These are phyloP conservation scores for Cenopis cana DNA, from an alignment of 2,888 invertebrate species.

Conservation along the genomic window DNA sequence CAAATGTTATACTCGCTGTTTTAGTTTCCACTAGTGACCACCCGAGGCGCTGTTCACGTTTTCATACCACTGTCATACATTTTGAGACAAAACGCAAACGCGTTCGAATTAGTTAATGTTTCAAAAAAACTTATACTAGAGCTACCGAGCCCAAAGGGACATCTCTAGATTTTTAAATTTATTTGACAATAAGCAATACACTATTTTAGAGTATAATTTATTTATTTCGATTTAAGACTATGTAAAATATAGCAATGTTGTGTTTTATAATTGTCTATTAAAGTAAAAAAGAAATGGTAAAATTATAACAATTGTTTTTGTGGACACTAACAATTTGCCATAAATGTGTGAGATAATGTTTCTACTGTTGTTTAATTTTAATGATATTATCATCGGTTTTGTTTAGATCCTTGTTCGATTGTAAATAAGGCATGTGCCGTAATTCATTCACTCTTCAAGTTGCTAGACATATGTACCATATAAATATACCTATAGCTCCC, in stretches of 20 bases:
- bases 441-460: slow-evolving; percentile 62
- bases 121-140: no score
- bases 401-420: slow-evolving; percentile 58
- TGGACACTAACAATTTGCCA: slow-evolving; percentile 78
- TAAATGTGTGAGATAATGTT: slow-evolving; percentile 80
- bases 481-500: slow-evolving; percentile 45
- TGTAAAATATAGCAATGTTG: slow-evolving; percentile 81
- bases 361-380: slow-evolving; percentile 75
- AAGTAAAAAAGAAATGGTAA: slow-evolving; percentile 55
- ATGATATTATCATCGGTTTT: slow-evolving; percentile 60
- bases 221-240: slow-evolving; percentile 83
- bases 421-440: slow-evolving; percentile 70
- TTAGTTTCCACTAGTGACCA: no score
- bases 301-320: slow-evolving; percentile 70
- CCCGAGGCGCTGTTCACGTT: no score
- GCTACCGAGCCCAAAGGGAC: slow-evolving; percentile 48
- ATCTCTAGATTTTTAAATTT: slow-evolving; percentile 68
- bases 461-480: slow-evolving; percentile 56
- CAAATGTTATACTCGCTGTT: no score
- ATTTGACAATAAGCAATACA: slow-evolving; percentile 82
- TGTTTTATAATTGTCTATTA: slow-evolving; percentile 82
- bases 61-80: no score
- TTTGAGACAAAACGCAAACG: no score
- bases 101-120: no score
- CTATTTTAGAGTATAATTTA: slow-evolving; percentile 77